Evolutionary conservation across 2,888 invertebrate species (phyloP).

Genomic region (Allygus modestus): DNA sequence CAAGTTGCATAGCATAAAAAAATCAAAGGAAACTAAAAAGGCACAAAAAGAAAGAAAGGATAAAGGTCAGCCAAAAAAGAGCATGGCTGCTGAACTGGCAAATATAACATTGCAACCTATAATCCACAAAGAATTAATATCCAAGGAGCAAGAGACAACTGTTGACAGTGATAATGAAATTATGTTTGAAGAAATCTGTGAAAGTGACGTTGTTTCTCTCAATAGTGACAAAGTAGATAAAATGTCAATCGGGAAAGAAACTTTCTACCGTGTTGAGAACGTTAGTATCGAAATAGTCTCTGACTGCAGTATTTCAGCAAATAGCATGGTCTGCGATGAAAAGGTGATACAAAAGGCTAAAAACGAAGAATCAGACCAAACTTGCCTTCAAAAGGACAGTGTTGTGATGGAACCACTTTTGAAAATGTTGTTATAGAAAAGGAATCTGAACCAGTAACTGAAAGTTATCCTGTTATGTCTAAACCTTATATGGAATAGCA

Average conservation of each 20-base stretch:
- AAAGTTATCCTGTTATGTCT: too few species aligned
- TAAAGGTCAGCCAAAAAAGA: constrained; percentile 44
- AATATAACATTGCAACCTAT: neutral
- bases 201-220: neutral
- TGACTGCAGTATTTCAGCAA: neutral
- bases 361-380: neutral
- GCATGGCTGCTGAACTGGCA: constrained; percentile 49
- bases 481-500: too few species aligned
- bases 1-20: constrained; percentile 31
- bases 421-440: too few species aligned
- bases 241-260: neutral
- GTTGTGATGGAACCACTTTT: too few species aligned
- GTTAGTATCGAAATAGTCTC: neutral
- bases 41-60: constrained; percentile 41
- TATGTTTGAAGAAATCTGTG: neutral
- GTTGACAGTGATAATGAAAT: constrained; percentile 31
- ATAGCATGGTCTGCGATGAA: neutral
- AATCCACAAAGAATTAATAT: constrained; percentile 37
- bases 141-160: neutral
- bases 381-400: neutral
- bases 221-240: neutral
- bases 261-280: neutral
- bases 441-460: too few species aligned
- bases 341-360: neutral
- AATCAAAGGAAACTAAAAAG: neutral